Evolutionary conservation across 1,140 invertebrate genomes (phyloP).

Genomic region (Drosophila malerkotliana): DNA sequence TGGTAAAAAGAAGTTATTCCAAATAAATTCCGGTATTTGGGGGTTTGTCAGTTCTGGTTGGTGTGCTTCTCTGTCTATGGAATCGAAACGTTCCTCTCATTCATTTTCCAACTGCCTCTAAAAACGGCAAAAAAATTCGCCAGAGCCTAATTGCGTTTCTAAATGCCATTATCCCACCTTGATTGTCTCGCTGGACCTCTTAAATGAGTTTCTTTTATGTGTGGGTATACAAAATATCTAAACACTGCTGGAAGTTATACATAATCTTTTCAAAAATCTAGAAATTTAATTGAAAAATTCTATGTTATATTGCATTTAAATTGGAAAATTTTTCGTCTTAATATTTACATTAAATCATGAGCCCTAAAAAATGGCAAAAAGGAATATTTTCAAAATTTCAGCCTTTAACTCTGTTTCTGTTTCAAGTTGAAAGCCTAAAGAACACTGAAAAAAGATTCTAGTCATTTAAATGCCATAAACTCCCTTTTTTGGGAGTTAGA

Average conservation of each 20-base stretch:
- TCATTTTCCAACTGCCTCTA: constrained; percentile 13
- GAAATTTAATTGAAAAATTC: background rate
- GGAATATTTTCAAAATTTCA: background rate
- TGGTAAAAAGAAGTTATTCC: too few relatives aligned
- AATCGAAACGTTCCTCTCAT: background rate
- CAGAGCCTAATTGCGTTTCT: constrained; percentile 9
- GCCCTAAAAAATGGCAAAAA: too few relatives aligned
- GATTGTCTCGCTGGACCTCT: constrained; percentile 9
- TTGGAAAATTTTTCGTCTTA: background rate
- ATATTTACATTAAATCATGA: too few relatives aligned
- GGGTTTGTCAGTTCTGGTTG: constrained; percentile 21
- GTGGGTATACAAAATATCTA: background rate
- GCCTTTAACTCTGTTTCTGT: background rate
- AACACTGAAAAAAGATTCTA: background rate
- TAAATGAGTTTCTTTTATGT: background rate
- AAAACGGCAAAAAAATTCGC: constrained; percentile 14
- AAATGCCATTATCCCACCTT: background rate
- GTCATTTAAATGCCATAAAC: background rate
- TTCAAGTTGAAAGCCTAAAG: background rate
- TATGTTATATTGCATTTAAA: background rate
- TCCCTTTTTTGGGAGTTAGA: too few relatives aligned
- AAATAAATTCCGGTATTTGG: constrained; percentile 1
- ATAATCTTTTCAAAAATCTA: background rate
- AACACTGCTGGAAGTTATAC: constrained; percentile 1
- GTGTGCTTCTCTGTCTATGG: constrained; percentile 1